Evolutionary conservation across 2,797 vertebrate genomes (phyloP), one percentile per base, ranked within the genome.

Genomic region (Peromyscus nudipes): DNA sequence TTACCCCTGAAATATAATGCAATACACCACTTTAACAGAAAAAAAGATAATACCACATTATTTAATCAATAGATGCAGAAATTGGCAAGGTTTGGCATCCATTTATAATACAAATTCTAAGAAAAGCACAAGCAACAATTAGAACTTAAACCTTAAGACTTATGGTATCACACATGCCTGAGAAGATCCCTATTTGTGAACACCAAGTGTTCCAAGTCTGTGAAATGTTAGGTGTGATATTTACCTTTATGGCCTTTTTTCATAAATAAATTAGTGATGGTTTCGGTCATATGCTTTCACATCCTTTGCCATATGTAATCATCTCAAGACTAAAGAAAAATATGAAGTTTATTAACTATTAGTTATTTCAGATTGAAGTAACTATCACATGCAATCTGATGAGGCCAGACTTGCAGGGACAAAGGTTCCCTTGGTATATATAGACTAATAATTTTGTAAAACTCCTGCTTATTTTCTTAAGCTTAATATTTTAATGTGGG

Each of bases 111-210:
- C 34, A 93, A n/a, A n/a, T 79, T 40, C 9, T 60, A 69, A 55
- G 3, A 6, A 57, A 46, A 46, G 14, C 6, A 82, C 1, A 10
- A n/a, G 3, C 3, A 40, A 73, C 8, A 40, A 40, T 77, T 55
- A 40, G 2, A 76, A 40, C 79, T 43, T 55, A n/a, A 9, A 25
- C 37, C 69, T 14, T 9, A 43, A 5, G 67, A 49, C 21, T 40
- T 4, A n/a, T 3, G 2, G 2, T 9, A 31, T 43, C 76, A 34
- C 8, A 31, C 9, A 4, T 29, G 1, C 27, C 4, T 10, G 1
- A 6, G 40, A 55, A 57, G 46, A 64, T 57, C n/a, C 60, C 1
- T 67, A 9, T 14, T 25, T 2, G 19, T 60, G 21, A 37, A 57
- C 0, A 21, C 31, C 2, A 46, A 37, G 23, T 34, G 40, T 19